Conservation (phyloP, 2,888 invertebrate genomes). For the Alitta virens region DNA sequence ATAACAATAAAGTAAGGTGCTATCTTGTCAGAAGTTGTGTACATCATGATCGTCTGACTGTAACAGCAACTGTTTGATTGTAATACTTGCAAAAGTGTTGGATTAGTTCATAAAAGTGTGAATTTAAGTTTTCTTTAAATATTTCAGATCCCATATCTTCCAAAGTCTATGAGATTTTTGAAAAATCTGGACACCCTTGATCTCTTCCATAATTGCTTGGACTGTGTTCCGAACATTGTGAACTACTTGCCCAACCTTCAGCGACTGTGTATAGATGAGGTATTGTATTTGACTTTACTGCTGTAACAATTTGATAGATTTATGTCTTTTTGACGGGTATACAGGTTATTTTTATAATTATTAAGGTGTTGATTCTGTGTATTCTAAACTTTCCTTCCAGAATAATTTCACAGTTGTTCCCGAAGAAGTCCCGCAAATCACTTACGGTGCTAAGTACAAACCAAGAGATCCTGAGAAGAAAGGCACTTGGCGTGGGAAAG, state of each 20-base stretch:
- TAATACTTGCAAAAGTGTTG: too few species aligned
- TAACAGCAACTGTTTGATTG: too few species aligned
- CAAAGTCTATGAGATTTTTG: conserved; percentile 40
- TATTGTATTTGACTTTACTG: too few species aligned
- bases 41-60: too few species aligned
- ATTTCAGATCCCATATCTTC: conserved; percentile 41
- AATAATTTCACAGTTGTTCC: background rate
- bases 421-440: background rate
- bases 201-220: conserved; percentile 41
- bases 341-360: background rate
- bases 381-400: background rate
- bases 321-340: background rate
- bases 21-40: too few species aligned
- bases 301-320: too few species aligned
- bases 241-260: conserved; percentile 34
- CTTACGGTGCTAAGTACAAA: background rate
- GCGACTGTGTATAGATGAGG: conserved; percentile 36
- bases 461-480: conserved; percentile 2
- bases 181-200: conserved; percentile 42
- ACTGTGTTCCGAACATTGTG: conserved; percentile 38
- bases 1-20: conserved; percentile 6
- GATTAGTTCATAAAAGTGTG: background rate
- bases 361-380: background rate
- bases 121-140: background rate
- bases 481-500: conserved; percentile 4